Conservation (phyloP, 2,888 invertebrate species). For the Harpagoxenus sublaevis region DNA sequence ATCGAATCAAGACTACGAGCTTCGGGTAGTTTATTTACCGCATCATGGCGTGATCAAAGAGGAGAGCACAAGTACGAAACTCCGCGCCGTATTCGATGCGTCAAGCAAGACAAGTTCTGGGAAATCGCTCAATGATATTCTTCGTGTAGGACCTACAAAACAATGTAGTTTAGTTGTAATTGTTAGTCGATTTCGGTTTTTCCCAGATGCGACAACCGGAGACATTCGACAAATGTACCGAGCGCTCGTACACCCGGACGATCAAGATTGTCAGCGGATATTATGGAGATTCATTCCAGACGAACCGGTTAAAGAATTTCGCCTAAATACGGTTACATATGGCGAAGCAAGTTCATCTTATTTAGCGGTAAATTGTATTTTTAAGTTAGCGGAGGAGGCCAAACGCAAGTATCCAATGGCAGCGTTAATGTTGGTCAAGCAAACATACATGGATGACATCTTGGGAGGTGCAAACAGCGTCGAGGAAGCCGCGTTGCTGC, state of each 20-base stretch:
- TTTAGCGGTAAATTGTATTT: neutral
- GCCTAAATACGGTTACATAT: neutral
- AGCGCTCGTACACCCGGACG: neutral
- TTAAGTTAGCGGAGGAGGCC: neutral
- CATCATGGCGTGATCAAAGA: too few relatives aligned
- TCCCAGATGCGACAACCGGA: too few relatives aligned
- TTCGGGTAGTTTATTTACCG: too few relatives aligned
- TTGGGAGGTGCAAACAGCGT: neutral
- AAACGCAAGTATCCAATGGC: neutral
- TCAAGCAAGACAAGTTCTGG: too few relatives aligned
- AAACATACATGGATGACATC: neutral
- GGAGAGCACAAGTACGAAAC: too few relatives aligned
- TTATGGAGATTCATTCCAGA: neutral
- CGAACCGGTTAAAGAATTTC: neutral
- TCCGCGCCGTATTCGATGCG: too few relatives aligned
- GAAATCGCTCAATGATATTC: too few relatives aligned
- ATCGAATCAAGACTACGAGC: too few relatives aligned
- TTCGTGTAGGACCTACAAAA: too few relatives aligned
- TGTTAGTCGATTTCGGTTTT: too few relatives aligned
- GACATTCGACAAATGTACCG: too few relatives aligned
- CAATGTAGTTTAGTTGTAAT: too few relatives aligned
- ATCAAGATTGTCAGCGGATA: neutral
- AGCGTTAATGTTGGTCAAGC: neutral
- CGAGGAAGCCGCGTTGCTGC: neutral
- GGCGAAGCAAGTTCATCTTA: neutral